Percentiles rank a stretch among this genome's conserved stretches.
phyloP scores from a whole-genome alignment of 2,888 invertebrate species.

The Mactromeris polynyma region DNA sequence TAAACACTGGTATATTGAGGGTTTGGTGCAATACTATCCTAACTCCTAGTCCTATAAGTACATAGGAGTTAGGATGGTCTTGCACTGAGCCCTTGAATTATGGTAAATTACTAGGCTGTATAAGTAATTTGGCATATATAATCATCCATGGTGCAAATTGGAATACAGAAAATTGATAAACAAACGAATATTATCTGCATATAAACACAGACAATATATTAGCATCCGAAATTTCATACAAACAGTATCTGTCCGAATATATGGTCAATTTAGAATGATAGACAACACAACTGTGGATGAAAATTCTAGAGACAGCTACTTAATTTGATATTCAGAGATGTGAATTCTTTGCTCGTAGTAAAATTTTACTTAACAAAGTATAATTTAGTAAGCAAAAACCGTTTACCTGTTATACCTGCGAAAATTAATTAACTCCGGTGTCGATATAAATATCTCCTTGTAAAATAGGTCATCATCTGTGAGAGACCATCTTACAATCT shows the following conservation, averaged over 20 bases:
- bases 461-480: background rate
- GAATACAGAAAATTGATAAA: too few species aligned
- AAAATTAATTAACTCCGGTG: conserved; percentile 7
- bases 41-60: too few species aligned
- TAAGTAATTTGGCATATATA: too few species aligned
- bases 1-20: too few species aligned
- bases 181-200: too few species aligned
- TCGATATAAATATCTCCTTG: background rate
- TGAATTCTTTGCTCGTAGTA: background rate
- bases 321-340: background rate
- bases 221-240: background rate
- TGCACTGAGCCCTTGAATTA: too few species aligned
- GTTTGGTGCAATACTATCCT: too few species aligned
- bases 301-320: background rate
- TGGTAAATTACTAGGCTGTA: too few species aligned
- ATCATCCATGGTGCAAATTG: too few species aligned
- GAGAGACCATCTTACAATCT: too few species aligned
- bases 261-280: background rate
- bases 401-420: background rate
- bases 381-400: background rate
- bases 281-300: background rate
- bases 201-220: too few species aligned
- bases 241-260: background rate
- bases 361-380: background rate
- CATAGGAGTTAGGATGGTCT: too few species aligned